A percentile compares a stretch with the other conserved stretches of the same genome.
These are phyloP conservation scores for Zootoca vivipara DNA, from an alignment of 2,113 vertebrate species.

Conservation along the genomic window DNA sequence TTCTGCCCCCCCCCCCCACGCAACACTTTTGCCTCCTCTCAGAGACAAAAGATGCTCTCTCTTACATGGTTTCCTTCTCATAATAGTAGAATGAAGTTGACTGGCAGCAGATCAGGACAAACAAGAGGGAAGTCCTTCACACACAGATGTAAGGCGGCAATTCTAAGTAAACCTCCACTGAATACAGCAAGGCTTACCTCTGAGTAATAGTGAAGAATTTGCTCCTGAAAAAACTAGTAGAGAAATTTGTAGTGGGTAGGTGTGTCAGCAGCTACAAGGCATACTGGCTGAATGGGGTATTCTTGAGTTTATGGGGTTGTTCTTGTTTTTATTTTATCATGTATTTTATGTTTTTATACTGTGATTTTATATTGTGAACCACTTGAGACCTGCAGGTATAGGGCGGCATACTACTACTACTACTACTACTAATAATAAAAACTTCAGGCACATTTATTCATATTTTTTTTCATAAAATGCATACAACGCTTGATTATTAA, in stretches of 20 bases:
- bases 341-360: too few species aligned
- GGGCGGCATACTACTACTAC: background rate
- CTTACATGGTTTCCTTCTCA: background rate
- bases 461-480: too few species aligned
- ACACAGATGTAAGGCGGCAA: background rate
- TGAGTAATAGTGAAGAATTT: background rate
- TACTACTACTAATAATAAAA: too few species aligned
- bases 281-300: background rate
- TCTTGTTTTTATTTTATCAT: too few species aligned
- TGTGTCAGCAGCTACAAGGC: background rate
- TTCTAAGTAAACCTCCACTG: background rate
- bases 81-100: background rate
- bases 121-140: background rate
- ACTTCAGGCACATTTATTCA: too few species aligned
- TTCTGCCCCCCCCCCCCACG: too few species aligned
- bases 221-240: background rate
- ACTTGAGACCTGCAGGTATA: background rate
- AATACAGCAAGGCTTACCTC: background rate
- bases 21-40: too few species aligned
- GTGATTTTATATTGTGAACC: background rate
- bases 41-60: background rate
- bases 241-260: background rate
- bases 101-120: background rate
- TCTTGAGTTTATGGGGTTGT: too few species aligned
- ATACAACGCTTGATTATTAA: too few species aligned